Evolutionary conservation across 2,113 vertebrate species (phyloP), one percentile per base, ranked within the genome.

Genomic region (Sturnira hondurensis): DNA sequence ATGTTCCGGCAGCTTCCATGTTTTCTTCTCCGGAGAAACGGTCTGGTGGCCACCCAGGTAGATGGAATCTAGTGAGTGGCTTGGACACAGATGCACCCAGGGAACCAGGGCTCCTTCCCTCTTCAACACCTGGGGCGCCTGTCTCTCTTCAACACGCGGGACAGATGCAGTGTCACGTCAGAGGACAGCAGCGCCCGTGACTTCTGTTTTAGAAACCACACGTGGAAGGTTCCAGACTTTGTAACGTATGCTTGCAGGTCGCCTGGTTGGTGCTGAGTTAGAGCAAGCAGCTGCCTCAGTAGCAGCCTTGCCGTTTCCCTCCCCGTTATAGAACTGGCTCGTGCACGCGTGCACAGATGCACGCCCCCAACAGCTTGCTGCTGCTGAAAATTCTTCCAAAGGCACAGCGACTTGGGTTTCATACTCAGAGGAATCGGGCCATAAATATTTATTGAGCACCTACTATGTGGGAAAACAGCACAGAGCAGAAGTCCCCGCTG

Each of bases 1-100:
- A 98, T 96, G 98, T 97, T 97, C 95, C 97, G 96, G 97, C 96
- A 97, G 95, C 89, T 97, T 97, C 96, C 93, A 74, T 90, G 97
- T 98, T 96, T 91, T 96, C 74, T 97, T 95, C 93, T 92, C 94
- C 97, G 93, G 78, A 97, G 90, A 98, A 96, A 52, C 89, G 94
- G 41, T 43, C 67, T 98, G 98, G 98, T 96, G 98, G 94, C 97
- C 89, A 45, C 93, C 94, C 85, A 93, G 96, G 86, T 96, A 97
- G 98, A 97, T 97, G 16, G 96, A 96, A 96, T 95, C 82, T 71
- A 19, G 87, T 93, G 85, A 45, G 43, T 89, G 96, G 86, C 45
- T 86, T 77, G 96, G 36, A 16, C 93, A 91, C 61, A 47, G 82
- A 94, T 70, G 58, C 43, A 85, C 83, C 82, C 33, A 94, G 92